Evolutionary conservation across 64 coral and sea anemone genomes (phyloP), one percentile per base, ranked within the genome.

Genomic region (Montipora efflorescens): DNA sequence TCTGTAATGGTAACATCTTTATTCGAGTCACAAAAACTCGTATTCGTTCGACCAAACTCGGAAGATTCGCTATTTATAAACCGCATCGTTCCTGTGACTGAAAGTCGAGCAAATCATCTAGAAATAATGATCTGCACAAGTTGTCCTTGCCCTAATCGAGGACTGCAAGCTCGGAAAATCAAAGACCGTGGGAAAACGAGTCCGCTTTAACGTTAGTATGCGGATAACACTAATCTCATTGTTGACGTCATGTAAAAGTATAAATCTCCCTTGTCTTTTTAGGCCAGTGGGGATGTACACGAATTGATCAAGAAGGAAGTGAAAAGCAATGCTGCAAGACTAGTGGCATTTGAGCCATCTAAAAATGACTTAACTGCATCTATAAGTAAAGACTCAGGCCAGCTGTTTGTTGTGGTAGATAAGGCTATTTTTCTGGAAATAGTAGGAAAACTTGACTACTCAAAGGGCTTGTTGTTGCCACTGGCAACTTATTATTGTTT

Each of bases 321-420:
- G n/a, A 73, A 73, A 73, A 73, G 69, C 69, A 73, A 73, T 73
- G 69, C 22, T 23, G 69, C 69, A 20, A 73, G 69, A 73, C 69
- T 73, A 7, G 69, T 73, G 22, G 69, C 69, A 23, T 73, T 73
- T 73, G 69, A 73, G 6, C 69, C 69, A 21, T 23, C 22, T 73
- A n/a, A 73, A 73, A 73, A 23, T 73, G 69, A 73, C 6, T 19
- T n/a, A 73, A 73, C 69, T 73, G 22, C n/a, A 28, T 20, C 69
- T 73, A 73, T 5, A 2, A 73, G 21, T 14, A 64, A 18, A 14
- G 69, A 21, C 69, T 73, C 69, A 25, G 69, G 19, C 69, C 69
- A 73, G 69, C 69, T 73, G 9, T 73, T 73, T 28, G 21, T 73
- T 73, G n/a, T 73, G 10, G 69, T 73, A 23, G 69, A 73, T 73